Evolutionary conservation across 2,888 invertebrate genomes (phyloP).

Genomic region (Dicroscelio sp.): DNA sequence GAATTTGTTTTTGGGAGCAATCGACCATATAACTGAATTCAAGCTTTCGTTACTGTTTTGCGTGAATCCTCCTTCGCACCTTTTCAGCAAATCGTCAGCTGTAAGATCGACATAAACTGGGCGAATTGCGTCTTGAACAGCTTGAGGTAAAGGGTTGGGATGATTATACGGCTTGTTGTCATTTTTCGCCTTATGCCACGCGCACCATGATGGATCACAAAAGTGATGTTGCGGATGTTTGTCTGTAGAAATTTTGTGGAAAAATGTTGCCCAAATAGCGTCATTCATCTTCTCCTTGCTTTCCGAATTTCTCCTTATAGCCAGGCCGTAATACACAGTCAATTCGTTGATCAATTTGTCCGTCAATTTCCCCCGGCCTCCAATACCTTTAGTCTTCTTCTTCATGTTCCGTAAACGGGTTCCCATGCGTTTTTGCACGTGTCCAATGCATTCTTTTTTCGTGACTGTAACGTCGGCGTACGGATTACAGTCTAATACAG

Average conservation of each 20-base stretch:
- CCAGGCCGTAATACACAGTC: slow-evolving; percentile 66
- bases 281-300: slow-evolving; percentile 62
- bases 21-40: slow-evolving; percentile 26
- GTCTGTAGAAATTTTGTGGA: slow-evolving; percentile 72
- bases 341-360: slow-evolving; percentile 76
- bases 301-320: slow-evolving; percentile 57
- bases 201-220: slow-evolving; percentile 73
- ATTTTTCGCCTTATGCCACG: slow-evolving; percentile 60
- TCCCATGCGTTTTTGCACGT: slow-evolving; percentile 57
- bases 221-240: slow-evolving; percentile 71
- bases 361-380: slow-evolving; percentile 72
- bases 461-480: slow-evolving; percentile 42
- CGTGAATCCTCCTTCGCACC: slow-evolving; percentile 73
- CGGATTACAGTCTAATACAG: slow-evolving; percentile 43
- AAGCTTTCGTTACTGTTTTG: slow-evolving; percentile 65
- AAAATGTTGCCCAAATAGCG: slow-evolving; percentile 56
- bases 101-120: slow-evolving; percentile 71
- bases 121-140: slow-evolving; percentile 70
- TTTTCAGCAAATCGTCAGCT: slow-evolving; percentile 70
- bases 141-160: slow-evolving; percentile 50
- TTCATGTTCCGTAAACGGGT: slow-evolving; percentile 66
- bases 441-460: slow-evolving; percentile 61
- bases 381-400: slow-evolving; percentile 64
- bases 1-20: slow-evolving; percentile 39
- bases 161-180: slow-evolving; percentile 55